Conservation (phyloP, 2,797 vertebrate genomes). For the Pelobates cultripes region DNA sequence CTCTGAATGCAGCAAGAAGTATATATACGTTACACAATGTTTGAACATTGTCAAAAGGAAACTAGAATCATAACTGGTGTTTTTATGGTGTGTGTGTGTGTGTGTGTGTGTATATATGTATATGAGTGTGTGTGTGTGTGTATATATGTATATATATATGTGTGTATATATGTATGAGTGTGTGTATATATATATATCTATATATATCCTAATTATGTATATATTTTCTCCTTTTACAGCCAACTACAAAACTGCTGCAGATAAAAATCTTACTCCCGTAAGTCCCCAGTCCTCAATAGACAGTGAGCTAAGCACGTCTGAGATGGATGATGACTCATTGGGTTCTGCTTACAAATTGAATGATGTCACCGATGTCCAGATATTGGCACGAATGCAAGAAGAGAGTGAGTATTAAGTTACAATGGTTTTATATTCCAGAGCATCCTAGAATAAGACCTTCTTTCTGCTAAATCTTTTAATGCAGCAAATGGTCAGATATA, state of each 20-base stretch:
- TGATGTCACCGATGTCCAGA: constrained; percentile 97
- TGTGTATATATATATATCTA: no score
- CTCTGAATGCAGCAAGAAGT: no score
- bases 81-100: no score
- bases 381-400: constrained; percentile 97
- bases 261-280: constrained; percentile 88
- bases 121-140: no score
- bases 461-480: no score
- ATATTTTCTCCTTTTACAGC: constrained; percentile 63
- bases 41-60: no score
- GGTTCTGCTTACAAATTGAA: constrained; percentile 97
- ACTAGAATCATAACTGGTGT: no score
- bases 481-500: no score
- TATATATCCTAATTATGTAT: background rate
- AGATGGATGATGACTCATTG: constrained; percentile 98
- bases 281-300: constrained; percentile 97
- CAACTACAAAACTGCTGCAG: constrained; percentile 81
- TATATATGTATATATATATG: no score
- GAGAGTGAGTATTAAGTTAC: constrained; percentile 86
- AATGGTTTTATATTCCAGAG: background rate
- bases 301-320: constrained; percentile 97
- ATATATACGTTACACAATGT: no score
- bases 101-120: no score
- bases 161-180: no score
- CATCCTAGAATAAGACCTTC: background rate